phyloP scores from a whole-genome alignment of 2,888 invertebrate genomes.

The Chirona hameri region DNA sequence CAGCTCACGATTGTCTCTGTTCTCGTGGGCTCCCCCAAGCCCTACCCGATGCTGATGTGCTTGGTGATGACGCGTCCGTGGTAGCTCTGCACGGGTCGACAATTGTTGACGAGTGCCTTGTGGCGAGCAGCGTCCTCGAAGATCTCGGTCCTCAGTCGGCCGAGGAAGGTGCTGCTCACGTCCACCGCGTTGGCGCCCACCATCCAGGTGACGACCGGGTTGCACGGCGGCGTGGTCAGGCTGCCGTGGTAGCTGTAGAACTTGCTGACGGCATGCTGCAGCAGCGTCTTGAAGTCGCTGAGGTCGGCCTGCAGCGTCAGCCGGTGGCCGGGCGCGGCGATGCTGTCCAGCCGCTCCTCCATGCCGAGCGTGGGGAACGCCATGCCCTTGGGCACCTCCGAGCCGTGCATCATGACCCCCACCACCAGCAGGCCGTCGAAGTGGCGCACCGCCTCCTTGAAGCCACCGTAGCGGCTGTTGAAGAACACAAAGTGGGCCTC shows the following conservation, averaged over 20 bases:
- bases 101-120: not conserved
- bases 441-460: not conserved
- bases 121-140: not conserved
- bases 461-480: not conserved
- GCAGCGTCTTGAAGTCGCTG: not conserved
- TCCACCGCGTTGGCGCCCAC: not conserved
- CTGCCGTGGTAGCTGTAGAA: constrained; percentile 28
- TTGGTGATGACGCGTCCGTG: not conserved
- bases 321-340: not conserved
- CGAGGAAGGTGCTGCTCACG: not conserved
- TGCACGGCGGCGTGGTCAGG: constrained; percentile 23
- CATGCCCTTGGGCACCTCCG: not conserved
- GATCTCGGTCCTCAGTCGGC: not conserved
- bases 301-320: not conserved
- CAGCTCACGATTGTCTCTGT: too few species aligned
- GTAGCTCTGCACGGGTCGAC: not conserved
- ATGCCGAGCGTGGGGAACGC: not conserved
- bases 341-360: not conserved
- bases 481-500: constrained; percentile 22
- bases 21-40: not conserved
- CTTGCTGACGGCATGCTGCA: not conserved
- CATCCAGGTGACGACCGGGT: constrained; percentile 6
- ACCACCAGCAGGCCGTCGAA: constrained; percentile 10
- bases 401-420: not conserved
- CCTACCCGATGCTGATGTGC: constrained; percentile 3